These are phyloP conservation scores for Euspilapteryx auroguttella DNA, from an alignment of 2,888 invertebrate species.

Conservation along the genomic window DNA sequence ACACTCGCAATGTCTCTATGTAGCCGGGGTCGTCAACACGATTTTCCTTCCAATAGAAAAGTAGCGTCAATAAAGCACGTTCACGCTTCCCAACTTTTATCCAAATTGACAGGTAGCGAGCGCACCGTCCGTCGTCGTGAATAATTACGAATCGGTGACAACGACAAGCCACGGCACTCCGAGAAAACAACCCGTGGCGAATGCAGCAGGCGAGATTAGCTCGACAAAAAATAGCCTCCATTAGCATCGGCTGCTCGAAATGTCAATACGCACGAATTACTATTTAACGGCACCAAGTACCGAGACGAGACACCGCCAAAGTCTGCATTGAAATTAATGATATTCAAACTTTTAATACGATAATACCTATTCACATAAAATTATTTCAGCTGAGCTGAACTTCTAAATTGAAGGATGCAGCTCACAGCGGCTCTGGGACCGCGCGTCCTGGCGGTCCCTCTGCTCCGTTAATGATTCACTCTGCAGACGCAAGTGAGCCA, in stretches of 20 bases:
- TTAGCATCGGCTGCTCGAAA: slow-evolving; percentile 46
- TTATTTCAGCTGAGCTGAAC: too few species aligned
- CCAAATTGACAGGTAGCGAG: slow-evolving; percentile 18
- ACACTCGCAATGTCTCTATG: too few species aligned
- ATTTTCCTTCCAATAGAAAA: neutral
- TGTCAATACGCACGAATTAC: slow-evolving; percentile 55
- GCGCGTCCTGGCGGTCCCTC: slow-evolving; percentile 13
- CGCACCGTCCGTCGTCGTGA: slow-evolving; percentile 24
- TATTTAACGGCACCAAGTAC: slow-evolving; percentile 20
- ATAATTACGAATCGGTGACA: slow-evolving; percentile 51
- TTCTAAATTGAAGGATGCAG: slow-evolving; percentile 24
- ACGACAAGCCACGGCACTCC: slow-evolving; percentile 40
- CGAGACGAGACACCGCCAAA: neutral
- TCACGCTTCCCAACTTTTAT: slow-evolving; percentile 20
- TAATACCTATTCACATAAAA: too few species aligned
- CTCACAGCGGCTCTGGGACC: slow-evolving; percentile 1
- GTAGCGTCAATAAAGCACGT: slow-evolving; percentile 11
- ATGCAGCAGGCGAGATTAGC: slow-evolving; percentile 37
- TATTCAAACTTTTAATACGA: neutral
- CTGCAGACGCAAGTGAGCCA: slow-evolving; percentile 39
- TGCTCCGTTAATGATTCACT: slow-evolving; percentile 45
- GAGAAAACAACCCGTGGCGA: slow-evolving; percentile 30
- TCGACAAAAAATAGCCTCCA: slow-evolving; percentile 46
- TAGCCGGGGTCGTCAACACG: too few species aligned
- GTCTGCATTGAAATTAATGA: too few species aligned